Percentiles rank a stretch among this genome's conserved stretches.
Conservation (phyloP, 2,113 vertebrate genomes). For the Macaca mulatta region DNA sequence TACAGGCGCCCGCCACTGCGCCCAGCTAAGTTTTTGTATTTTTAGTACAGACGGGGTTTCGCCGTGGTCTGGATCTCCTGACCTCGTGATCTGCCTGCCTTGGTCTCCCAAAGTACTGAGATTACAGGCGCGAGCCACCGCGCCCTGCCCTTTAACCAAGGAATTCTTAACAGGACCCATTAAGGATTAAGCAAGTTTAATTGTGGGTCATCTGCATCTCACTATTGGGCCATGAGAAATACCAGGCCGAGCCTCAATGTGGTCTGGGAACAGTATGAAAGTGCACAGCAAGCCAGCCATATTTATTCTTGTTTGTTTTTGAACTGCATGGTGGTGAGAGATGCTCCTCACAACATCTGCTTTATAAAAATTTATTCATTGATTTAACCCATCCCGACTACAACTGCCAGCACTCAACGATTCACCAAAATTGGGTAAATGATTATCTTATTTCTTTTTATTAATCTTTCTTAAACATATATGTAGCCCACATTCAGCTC, state of each 20-base stretch:
- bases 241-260: too few relatives aligned
- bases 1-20: too few relatives aligned
- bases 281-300: not conserved
- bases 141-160: too few relatives aligned
- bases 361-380: not conserved
- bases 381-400: not conserved
- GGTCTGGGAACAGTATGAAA: not conserved
- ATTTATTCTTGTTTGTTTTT: not conserved
- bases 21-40: fast-evolving
- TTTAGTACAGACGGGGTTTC: too few relatives aligned
- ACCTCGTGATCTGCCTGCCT: too few relatives aligned
- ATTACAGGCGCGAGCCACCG: too few relatives aligned
- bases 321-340: not conserved
- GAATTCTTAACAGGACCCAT: too few relatives aligned
- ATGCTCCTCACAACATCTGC: not conserved
- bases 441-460: not conserved
- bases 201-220: too few relatives aligned
- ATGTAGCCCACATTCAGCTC: not conserved
- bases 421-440: not conserved
- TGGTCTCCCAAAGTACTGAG: too few relatives aligned
- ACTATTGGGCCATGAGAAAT: too few relatives aligned
- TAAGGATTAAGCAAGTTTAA: too few relatives aligned
- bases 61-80: too few relatives aligned
- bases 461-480: not conserved
- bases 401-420: fast-evolving